Conservation (phyloP, 1,140 invertebrate genomes). For the Tribolium castaneum region DNA sequence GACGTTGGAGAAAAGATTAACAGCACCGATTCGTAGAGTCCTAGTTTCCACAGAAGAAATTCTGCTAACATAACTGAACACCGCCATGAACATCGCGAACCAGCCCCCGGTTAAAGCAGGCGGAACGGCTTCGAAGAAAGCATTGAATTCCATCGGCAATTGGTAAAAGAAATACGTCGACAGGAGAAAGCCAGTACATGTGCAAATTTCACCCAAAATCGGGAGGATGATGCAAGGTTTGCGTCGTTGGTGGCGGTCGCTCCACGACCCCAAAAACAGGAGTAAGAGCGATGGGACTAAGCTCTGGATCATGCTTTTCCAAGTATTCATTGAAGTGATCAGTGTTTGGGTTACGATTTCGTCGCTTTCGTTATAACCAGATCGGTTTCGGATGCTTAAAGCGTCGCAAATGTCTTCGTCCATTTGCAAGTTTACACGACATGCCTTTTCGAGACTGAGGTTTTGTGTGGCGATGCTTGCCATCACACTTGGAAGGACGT, state of each 20-base stretch:
- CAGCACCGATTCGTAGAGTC: slow-evolving; percentile 69
- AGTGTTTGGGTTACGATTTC: slow-evolving; percentile 68
- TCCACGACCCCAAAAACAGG: slow-evolving; percentile 73
- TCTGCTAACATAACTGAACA: slow-evolving; percentile 72
- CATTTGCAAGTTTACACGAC: slow-evolving; percentile 71
- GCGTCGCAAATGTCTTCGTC: slow-evolving; percentile 70
- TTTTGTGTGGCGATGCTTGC: slow-evolving; percentile 68
- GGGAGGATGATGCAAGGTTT: slow-evolving; percentile 71
- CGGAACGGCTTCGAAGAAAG: slow-evolving; percentile 69
- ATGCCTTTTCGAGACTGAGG: slow-evolving; percentile 73
- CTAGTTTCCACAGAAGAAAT: slow-evolving; percentile 70
- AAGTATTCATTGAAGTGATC: slow-evolving; percentile 69
- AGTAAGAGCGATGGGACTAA: slow-evolving; percentile 69
- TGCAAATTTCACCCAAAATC: slow-evolving; percentile 66
- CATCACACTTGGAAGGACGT: slow-evolving; percentile 67
- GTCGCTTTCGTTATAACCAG: slow-evolving; percentile 64
- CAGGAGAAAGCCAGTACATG: slow-evolving; percentile 55
- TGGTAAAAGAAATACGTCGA: slow-evolving; percentile 63
- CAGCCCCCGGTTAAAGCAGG: slow-evolving; percentile 69
- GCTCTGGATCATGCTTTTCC: slow-evolving; percentile 69
- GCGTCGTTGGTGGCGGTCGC: slow-evolving; percentile 69
- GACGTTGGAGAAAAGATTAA: slow-evolving; percentile 65
- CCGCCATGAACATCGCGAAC: slow-evolving; percentile 72
- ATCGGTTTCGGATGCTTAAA: slow-evolving; percentile 65
- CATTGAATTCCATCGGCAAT: slow-evolving; percentile 67